Evolutionary conservation across 2,113 vertebrate species (phyloP).

Genomic region (Oreotragus oreotragus): DNA sequence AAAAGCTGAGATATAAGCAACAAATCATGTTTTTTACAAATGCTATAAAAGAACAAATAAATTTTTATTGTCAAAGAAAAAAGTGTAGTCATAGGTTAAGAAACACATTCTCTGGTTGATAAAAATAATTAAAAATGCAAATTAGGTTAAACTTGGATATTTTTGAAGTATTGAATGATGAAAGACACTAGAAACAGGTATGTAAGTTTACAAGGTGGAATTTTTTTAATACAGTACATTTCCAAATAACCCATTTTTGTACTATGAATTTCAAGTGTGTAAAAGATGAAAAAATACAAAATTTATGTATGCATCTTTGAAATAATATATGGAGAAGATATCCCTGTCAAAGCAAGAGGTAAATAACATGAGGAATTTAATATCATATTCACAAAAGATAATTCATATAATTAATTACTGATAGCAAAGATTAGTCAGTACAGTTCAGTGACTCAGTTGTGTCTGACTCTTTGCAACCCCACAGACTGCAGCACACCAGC

Average conservation of each 20-base stretch:
- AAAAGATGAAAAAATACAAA: not conserved
- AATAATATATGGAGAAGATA: not conserved
- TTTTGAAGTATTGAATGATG: not conserved
- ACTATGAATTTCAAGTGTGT: not conserved
- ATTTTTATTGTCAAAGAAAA: not conserved
- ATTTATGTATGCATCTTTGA: not conserved
- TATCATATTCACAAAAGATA: not conserved
- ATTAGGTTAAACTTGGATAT: not conserved
- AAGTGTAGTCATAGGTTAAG: not conserved
- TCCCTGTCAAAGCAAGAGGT: not conserved
- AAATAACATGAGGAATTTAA: not conserved
- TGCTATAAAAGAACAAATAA: not conserved
- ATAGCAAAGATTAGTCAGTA: not conserved
- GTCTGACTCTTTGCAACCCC: rapidly evolving
- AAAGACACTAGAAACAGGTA: not conserved
- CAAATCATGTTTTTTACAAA: not conserved
- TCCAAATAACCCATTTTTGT: not conserved
- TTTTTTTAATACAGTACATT: not conserved
- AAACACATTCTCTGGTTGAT: not conserved
- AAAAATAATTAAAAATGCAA: not conserved
- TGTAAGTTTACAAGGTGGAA: not conserved
- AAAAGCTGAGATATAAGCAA: not conserved
- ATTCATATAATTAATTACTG: not conserved
- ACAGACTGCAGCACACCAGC: not conserved
- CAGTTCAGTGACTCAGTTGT: not conserved